These are phyloP conservation scores for Melanerpes aurifrons DNA, from an alignment of 2,113 vertebrate species.

Conservation along the genomic window DNA sequence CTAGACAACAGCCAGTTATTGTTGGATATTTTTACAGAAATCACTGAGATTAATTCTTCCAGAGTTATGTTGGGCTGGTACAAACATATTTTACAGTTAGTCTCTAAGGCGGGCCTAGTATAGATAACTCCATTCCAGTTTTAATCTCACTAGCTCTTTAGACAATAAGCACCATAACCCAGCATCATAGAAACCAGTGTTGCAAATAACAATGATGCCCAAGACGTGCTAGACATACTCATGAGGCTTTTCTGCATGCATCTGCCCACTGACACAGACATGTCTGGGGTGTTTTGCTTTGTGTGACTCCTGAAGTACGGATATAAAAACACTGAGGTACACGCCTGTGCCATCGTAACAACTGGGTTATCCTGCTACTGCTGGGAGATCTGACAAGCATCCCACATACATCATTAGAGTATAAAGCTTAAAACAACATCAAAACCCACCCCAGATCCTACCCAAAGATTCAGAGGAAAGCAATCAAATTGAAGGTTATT, in stretches of 20 bases:
- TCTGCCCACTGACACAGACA: neutral
- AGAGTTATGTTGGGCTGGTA: neutral
- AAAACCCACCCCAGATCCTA: neutral
- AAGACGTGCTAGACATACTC: neutral
- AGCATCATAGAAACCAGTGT: neutral
- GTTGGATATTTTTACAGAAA: neutral
- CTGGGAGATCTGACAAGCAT: neutral
- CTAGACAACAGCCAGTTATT: neutral
- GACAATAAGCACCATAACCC: neutral
- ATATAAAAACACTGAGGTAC: neutral
- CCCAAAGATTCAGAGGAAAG: neutral
- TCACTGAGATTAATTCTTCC: neutral
- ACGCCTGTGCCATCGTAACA: neutral
- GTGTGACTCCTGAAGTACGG: neutral
- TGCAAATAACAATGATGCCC: neutral
- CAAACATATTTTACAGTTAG: neutral
- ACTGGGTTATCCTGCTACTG: neutral
- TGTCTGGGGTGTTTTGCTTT: rapidly evolving
- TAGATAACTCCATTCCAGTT: neutral
- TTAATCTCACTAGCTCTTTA: neutral
- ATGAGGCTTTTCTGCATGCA: neutral
- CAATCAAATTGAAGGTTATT: neutral
- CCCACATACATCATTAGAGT: neutral
- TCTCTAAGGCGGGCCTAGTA: neutral
- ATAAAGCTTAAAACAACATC: neutral